Evolutionary conservation across 2,888 invertebrate genomes (phyloP).

Genomic region (Agapetus fuscipes): DNA sequence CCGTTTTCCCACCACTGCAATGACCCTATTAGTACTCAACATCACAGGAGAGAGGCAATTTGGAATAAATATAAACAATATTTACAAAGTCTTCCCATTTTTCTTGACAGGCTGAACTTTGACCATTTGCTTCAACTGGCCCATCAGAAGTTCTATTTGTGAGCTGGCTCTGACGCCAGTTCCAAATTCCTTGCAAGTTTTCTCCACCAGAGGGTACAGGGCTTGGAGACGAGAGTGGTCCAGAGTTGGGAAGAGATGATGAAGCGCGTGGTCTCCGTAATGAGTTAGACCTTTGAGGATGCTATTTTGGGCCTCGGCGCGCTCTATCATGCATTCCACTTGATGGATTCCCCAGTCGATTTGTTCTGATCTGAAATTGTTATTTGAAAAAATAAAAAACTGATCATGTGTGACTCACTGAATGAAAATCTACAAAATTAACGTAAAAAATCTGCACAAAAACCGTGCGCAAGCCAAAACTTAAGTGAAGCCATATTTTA

Average conservation of each 20-base stretch:
- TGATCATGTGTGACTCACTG: too few relatives aligned
- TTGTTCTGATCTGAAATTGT: too few relatives aligned
- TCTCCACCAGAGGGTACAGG: constrained; percentile 42
- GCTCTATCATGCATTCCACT: constrained; percentile 61
- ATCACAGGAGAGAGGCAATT: too few relatives aligned
- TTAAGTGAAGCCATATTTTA: too few relatives aligned
- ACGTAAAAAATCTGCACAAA: too few relatives aligned
- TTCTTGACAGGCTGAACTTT: constrained; percentile 3
- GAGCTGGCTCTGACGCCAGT: constrained; percentile 39
- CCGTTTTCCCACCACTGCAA: too few relatives aligned
- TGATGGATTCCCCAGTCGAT: constrained; percentile 74
- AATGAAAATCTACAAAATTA: too few relatives aligned
- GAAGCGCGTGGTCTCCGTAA: constrained; percentile 67
- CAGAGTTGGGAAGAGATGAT: constrained; percentile 69
- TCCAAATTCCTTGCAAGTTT: constrained; percentile 46
- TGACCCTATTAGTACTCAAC: too few relatives aligned
- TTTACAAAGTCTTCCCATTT: too few relatives aligned
- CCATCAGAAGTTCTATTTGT: constrained; percentile 53
- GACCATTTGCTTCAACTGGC: constrained; percentile 54
- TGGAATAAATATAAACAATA: too few relatives aligned
- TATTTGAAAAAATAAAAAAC: too few relatives aligned
- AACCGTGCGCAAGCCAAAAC: too few relatives aligned
- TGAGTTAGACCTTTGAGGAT: constrained; percentile 56
- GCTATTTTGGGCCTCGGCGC: constrained; percentile 55
- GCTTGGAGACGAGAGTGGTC: constrained; percentile 62